These are phyloP conservation scores for Callosobruchus maculatus DNA, from an alignment of 2,888 invertebrate genomes.

Conservation along the genomic window DNA sequence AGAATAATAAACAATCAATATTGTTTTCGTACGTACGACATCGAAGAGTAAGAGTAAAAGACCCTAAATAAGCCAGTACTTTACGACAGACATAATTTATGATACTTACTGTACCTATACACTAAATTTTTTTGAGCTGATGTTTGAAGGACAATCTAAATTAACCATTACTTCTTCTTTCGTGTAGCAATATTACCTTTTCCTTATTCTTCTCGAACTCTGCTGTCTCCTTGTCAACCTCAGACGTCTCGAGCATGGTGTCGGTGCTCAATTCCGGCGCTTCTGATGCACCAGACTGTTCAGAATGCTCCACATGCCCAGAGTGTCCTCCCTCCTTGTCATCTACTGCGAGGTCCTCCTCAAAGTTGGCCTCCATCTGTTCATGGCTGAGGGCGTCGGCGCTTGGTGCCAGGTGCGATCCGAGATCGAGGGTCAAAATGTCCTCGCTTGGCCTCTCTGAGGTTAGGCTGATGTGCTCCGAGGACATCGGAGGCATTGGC, in stretches of 20 bases:
- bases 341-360: slow-evolving; percentile 26
- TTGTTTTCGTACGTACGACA: too few relatives aligned
- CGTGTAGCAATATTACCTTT: too few relatives aligned
- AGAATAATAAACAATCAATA: too few relatives aligned
- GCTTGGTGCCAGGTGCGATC: slow-evolving; percentile 35
- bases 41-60: too few relatives aligned
- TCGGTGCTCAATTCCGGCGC: slow-evolving; percentile 30
- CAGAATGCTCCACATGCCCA: background rate
- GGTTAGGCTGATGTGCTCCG: slow-evolving; percentile 41
- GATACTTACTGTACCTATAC: too few relatives aligned
- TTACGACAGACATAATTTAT: too few relatives aligned
- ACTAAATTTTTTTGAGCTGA: too few relatives aligned
- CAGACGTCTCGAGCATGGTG: slow-evolving; percentile 27
- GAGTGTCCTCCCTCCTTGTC: slow-evolving; percentile 20
- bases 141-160: too few relatives aligned
- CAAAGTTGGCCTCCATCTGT: slow-evolving; percentile 27
- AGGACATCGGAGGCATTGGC: slow-evolving; percentile 55
- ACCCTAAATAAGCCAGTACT: too few relatives aligned
- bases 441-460: slow-evolving; percentile 44
- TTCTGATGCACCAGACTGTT: slow-evolving; percentile 26
- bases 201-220: slow-evolving; percentile 46
- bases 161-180: too few relatives aligned
- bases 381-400: slow-evolving; percentile 32
- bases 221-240: slow-evolving; percentile 32
- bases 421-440: slow-evolving; percentile 43